Percentiles rank a stretch among this genome's conserved stretches.
Evolutionary conservation across 53 echinoderm and acorn worm species (phyloP).

Genomic region (Arbacia lixula): DNA sequence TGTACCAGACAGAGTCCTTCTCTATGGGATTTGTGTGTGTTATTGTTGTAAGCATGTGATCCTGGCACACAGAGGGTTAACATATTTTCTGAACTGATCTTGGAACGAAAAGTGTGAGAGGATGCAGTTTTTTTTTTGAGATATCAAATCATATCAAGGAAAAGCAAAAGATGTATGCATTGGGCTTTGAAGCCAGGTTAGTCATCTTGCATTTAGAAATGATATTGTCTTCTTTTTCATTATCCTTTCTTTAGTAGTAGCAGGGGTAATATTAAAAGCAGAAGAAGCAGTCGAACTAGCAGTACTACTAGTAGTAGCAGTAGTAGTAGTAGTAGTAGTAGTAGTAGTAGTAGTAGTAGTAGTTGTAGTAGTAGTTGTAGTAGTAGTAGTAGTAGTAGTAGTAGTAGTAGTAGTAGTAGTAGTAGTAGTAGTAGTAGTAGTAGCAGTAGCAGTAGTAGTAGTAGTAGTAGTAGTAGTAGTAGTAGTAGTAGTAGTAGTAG

Average conservation of each 20-base stretch:
- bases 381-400: not conserved
- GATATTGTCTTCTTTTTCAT: not conserved
- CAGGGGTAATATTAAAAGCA: not conserved
- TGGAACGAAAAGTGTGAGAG: too few relatives aligned
- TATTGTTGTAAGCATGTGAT: too few relatives aligned
- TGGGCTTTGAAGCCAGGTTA: too few relatives aligned
- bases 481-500: not conserved
- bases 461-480: not conserved
- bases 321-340: constrained; percentile 1
- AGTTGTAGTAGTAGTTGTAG: not conserved
- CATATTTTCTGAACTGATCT: too few relatives aligned
- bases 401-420: not conserved
- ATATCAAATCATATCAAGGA: too few relatives aligned
- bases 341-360: not conserved
- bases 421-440: not conserved
- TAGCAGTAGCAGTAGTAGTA: not conserved
- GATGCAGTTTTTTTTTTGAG: too few relatives aligned
- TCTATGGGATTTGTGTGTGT: too few relatives aligned
- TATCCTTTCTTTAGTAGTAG: not conserved
- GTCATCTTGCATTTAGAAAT: too few relatives aligned
- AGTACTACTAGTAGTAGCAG: not conserved
- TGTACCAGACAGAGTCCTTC: too few relatives aligned
- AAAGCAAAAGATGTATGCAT: too few relatives aligned
- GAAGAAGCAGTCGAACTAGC: not conserved
- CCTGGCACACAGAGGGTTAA: too few relatives aligned